Evolutionary conservation across 2,797 vertebrate genomes (phyloP), one percentile per base, ranked within the genome.

Genomic region (Coendou prehensilis): DNA sequence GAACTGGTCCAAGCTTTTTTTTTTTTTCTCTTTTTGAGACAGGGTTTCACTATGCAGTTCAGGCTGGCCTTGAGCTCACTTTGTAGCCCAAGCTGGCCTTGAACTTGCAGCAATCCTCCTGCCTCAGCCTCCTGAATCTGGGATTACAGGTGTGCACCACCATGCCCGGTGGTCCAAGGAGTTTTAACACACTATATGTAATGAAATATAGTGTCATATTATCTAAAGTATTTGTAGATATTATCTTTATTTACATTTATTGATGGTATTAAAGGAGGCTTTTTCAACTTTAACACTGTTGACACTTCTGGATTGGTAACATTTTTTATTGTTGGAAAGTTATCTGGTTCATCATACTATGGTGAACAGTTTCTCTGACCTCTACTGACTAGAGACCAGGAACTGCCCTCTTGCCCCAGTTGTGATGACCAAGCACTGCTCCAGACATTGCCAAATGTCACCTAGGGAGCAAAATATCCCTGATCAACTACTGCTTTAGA

Each of bases 131-230:
- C 33, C 17, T 6, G 6, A 69, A 17, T 69, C 64, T 20, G 17
- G 33, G 64, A 69, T 18, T 18, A 69, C 33, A 69, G n/a, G 15
- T 37, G 17, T 37, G 17, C 6, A 33, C 15, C 17, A n/a, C 7
- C 15, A n/a, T 17, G 64, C 7, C 64, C 18, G 33, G 30, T 0
- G 37, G 33, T n/a, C 64, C 33, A 37, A 52, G 4, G 80, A 30
- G 14, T 8, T 23, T 2, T 14, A 18, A 54, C 5, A 84, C 0
- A 41, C 2, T 18, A 2, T 18, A 2, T 8, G n/a, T 10, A 8
- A 23, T 59, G 41, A 18, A 41, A 92, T 33, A 28, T 20, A 15
- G 28, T 79, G 11, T 26, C 18, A 9, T 9, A 15, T 10, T 59
- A 33, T 37, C 57, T 41, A 6, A 45, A 45, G 69, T 33, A 71